Percentiles rank a stretch among this genome's conserved stretches.
Evolutionary conservation across 2,113 vertebrate species (phyloP).

Genomic region (Eupsittula cactorum): DNA sequence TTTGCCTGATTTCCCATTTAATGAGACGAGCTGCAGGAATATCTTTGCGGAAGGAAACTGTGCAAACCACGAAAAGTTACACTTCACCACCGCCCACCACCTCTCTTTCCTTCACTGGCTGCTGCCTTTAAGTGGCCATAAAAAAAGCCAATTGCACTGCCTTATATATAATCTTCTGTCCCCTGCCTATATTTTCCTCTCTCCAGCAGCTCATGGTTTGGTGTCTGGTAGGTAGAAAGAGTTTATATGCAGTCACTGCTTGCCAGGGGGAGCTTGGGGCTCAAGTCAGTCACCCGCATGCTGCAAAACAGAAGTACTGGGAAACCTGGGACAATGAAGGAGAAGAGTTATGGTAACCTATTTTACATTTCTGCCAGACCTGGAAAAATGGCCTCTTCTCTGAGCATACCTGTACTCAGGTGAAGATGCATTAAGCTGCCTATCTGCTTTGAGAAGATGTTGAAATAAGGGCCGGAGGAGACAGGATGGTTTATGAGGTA

Average conservation of each 20-base stretch:
- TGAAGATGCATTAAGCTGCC: background rate
- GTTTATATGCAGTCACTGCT: background rate
- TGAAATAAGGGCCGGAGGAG: background rate
- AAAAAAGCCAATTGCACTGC: background rate
- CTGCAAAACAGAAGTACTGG: background rate
- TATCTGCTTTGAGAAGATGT: background rate
- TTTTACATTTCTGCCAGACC: background rate
- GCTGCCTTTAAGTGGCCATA: background rate
- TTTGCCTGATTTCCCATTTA: background rate
- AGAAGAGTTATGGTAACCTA: background rate
- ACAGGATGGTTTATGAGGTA: background rate
- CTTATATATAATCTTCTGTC: background rate
- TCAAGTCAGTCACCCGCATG: background rate
- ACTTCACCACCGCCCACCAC: background rate
- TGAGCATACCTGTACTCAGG: background rate
- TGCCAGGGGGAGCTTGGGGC: background rate
- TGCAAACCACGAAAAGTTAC: background rate
- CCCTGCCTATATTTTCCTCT: background rate
- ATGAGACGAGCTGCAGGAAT: background rate
- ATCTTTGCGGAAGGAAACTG: background rate
- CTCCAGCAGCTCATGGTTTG: background rate
- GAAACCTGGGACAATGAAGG: background rate
- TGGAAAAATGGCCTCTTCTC: background rate
- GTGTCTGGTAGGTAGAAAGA: background rate
- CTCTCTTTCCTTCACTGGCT: background rate